Evolutionary conservation across 2,888 invertebrate species (phyloP), one percentile per base, ranked within the genome.

Genomic region (Margaritifera margaritifera): DNA sequence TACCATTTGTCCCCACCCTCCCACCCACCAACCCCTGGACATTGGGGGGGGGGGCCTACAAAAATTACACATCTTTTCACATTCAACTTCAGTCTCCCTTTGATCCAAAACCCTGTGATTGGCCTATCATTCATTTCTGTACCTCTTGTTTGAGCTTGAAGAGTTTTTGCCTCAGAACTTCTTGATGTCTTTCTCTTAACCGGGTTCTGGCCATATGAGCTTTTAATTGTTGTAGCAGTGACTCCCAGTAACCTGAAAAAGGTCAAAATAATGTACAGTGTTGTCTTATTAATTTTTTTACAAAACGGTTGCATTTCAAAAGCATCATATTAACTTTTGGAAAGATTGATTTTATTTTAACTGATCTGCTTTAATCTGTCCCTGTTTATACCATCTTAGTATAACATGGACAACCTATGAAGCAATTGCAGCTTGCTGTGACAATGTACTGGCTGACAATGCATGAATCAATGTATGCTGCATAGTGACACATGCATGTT

Each of bases 181-280:
- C 94, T 90, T 97, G 96, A 91, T 99, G 99, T 0, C 96, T 92
- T 90, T 99, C 98, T 66, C 96, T 92, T 19, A 99, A 92, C 52
- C 98, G 92, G 0, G 97, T 96, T 83, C 97, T 93, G 0, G 98
- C 96, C 94, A 96, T 96, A 90, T 97, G 96, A 8, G 97, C 98
- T 93, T 96, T 97, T 18, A 99, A 92, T 89, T 98, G 97, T n/a
- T 96, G 96, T 53, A 98, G 92, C 77, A 99, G 91, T 62, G 96
- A 96, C 91, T 99, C 99, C 99, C 99, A 99, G 91, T 98, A 99
- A 60, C 96, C 89, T 89, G 74, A 11, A 60, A 63, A 69, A 4
- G 2, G n/a, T 11, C 22, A 62, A 64, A 66, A 59, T 58, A 51
- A 54, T 54, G 53, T 42, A 57, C 15, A 19, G 59, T 6, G 22